These are phyloP conservation scores for Notodromas monacha DNA, from an alignment of 2,888 invertebrate species.

Conservation along the genomic window DNA sequence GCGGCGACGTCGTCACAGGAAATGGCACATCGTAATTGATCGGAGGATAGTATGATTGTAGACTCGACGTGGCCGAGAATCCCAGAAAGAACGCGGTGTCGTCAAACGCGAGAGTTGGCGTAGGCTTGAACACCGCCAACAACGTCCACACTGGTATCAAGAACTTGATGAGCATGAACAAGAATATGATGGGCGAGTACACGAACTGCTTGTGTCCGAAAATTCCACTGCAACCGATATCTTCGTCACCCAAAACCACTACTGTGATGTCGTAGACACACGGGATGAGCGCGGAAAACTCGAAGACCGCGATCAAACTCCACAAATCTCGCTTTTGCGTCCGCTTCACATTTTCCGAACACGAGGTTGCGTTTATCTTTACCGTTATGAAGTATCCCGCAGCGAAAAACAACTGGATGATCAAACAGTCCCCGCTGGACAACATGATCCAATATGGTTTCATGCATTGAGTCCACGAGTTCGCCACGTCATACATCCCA, in stretches of 20 bases:
- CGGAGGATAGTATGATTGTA: too few species aligned
- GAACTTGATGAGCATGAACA: slow-evolving; percentile 14
- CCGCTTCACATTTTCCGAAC: slow-evolving; percentile 16
- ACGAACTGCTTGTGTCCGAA: slow-evolving; percentile 17
- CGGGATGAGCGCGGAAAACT: slow-evolving; percentile 18
- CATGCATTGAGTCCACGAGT: slow-evolving; percentile 20
- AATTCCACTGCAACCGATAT: slow-evolving; percentile 15
- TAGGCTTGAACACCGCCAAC: slow-evolving; percentile 15
- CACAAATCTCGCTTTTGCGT: slow-evolving; percentile 20
- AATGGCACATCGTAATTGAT: too few species aligned
- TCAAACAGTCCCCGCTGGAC: slow-evolving; percentile 19
- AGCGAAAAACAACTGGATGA: slow-evolving; percentile 19
- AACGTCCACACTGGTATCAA: slow-evolving; percentile 16
- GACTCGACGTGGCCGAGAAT: too few species aligned
- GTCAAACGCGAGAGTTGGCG: too few species aligned
- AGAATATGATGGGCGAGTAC: slow-evolving; percentile 14
- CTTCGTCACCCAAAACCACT: slow-evolving; percentile 15
- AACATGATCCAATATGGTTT: slow-evolving; percentile 22
- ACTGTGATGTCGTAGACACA: slow-evolving; percentile 13
- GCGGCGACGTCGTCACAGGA: too few species aligned
- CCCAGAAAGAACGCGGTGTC: too few species aligned
- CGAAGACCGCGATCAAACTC: slow-evolving; percentile 20
- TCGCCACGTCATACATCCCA: slow-evolving; percentile 18
- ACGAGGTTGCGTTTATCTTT: slow-evolving; percentile 16
- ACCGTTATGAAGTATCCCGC: slow-evolving; percentile 20